phyloP scores from a whole-genome alignment of 2,888 invertebrate genomes.

The Drosophila mayaguana region DNA sequence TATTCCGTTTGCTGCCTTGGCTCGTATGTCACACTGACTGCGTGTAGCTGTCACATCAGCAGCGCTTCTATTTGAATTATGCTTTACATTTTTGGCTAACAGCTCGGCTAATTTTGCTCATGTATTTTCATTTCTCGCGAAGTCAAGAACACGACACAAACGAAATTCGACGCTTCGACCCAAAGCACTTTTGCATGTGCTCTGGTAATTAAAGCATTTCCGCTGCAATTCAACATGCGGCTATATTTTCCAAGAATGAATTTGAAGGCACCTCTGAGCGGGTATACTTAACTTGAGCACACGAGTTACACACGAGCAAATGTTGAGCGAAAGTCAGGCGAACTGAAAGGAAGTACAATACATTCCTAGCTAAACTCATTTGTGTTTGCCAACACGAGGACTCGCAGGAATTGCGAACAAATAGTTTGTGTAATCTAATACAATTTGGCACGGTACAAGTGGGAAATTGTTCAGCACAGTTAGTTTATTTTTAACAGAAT shows the following conservation, averaged over 20 bases:
- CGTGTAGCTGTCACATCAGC: conserved; percentile 22
- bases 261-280: neutral
- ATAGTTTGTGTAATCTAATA: conserved; percentile 10
- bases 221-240: conserved; percentile 45
- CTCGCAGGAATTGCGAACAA: conserved; percentile 4
- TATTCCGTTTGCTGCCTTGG: conserved; percentile 56
- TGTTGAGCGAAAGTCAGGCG: neutral
- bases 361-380: neutral
- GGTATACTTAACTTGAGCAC: neutral
- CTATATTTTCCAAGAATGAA: conserved; percentile 38
- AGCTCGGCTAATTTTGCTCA: conserved; percentile 55
- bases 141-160: conserved; percentile 14
- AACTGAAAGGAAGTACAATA: neutral
- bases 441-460: conserved; percentile 3
- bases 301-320: neutral
- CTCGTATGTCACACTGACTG: conserved; percentile 16
- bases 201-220: conserved; percentile 64
- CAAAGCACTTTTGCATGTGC: conserved; percentile 57
- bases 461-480: conserved; percentile 2
- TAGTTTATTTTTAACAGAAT: conserved; percentile 8
- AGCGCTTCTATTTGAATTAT: conserved; percentile 49
- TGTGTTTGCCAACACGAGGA: neutral
- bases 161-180: conserved; percentile 21
- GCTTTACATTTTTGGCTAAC: conserved; percentile 55
- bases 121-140: conserved; percentile 45